Conservation (phyloP, 2,888 invertebrate species). For the Tipula helvola region DNA sequence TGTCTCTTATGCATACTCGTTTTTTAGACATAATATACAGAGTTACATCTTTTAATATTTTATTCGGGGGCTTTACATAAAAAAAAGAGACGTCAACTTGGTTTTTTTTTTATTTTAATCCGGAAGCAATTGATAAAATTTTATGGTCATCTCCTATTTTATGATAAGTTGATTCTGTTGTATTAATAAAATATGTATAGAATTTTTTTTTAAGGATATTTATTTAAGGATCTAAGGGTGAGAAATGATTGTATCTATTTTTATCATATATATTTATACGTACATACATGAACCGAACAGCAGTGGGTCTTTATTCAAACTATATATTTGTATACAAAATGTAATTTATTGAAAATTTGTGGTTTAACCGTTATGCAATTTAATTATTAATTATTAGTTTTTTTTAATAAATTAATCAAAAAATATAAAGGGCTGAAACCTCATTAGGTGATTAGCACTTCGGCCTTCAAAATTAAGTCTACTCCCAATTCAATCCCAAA, state of each 20-base stretch:
- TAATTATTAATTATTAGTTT: background rate
- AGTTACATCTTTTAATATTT: background rate
- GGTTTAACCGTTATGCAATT: background rate
- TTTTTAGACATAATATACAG: background rate
- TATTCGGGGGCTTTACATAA: background rate
- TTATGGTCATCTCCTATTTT: constrained; percentile 8
- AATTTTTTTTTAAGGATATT: background rate
- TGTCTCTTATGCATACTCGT: background rate
- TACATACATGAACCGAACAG: background rate
- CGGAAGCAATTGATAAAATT: constrained; percentile 9
- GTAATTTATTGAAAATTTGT: background rate
- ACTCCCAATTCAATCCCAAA: too few species aligned
- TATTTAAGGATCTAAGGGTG: background rate
- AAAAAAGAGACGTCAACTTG: background rate
- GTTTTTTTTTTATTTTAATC: background rate
- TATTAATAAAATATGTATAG: background rate
- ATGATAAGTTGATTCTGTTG: background rate
- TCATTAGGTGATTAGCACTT: too few species aligned
- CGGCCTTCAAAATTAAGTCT: too few species aligned
- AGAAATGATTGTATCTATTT: background rate
- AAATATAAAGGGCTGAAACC: too few species aligned
- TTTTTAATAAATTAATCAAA: too few species aligned
- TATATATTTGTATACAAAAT: background rate
- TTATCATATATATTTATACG: too few species aligned
- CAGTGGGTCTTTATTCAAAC: background rate